A percentile compares a stretch with the other conserved stretches of the same genome.
Conservation (phyloP, 2,797 vertebrate genomes). For the Gobio occitaniae region DNA sequence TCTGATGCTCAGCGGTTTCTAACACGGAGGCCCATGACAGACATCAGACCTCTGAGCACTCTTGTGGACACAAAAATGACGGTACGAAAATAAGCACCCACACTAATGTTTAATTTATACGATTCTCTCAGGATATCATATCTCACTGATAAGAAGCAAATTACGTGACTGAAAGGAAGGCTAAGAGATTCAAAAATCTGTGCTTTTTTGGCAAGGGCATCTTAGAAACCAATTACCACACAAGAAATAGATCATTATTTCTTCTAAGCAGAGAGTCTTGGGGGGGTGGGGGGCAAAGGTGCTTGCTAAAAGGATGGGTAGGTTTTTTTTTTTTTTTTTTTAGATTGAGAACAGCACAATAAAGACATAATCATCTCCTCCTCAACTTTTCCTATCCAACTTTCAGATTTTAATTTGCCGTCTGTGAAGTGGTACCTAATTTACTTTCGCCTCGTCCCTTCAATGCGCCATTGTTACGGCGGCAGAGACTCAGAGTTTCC, state of each 20-base stretch:
- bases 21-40: slow-evolving; percentile 24
- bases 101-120: slow-evolving; percentile 81
- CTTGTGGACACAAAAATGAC: slow-evolving; percentile 65
- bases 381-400: slow-evolving; percentile 87
- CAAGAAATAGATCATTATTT: slow-evolving; percentile 88
- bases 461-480: slow-evolving; percentile 97
- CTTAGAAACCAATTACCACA: slow-evolving; percentile 87
- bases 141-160: slow-evolving; percentile 81
- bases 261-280: slow-evolving; percentile 74
- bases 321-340: slow-evolving; percentile 65
- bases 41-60: slow-evolving; percentile 56
- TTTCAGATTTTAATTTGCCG: slow-evolving; percentile 89
- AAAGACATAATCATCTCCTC: slow-evolving; percentile 86
- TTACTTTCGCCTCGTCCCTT: slow-evolving; percentile 98
- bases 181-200: slow-evolving; percentile 75
- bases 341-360: slow-evolving; percentile 82
- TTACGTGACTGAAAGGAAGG: slow-evolving; percentile 78
- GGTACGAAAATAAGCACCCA: slow-evolving; percentile 71
- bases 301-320: slow-evolving; percentile 78
- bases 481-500: slow-evolving; percentile 93
- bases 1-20: slow-evolving; percentile 17
- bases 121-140: slow-evolving; percentile 80
- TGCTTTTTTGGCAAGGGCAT: slow-evolving; percentile 73
- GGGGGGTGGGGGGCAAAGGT: slow-evolving; percentile 71
- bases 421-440: slow-evolving; percentile 99